Evolutionary conservation across 2,888 invertebrate species (phyloP), one percentile per base, ranked within the genome.

Genomic region (Orthonevra nobilis): DNA sequence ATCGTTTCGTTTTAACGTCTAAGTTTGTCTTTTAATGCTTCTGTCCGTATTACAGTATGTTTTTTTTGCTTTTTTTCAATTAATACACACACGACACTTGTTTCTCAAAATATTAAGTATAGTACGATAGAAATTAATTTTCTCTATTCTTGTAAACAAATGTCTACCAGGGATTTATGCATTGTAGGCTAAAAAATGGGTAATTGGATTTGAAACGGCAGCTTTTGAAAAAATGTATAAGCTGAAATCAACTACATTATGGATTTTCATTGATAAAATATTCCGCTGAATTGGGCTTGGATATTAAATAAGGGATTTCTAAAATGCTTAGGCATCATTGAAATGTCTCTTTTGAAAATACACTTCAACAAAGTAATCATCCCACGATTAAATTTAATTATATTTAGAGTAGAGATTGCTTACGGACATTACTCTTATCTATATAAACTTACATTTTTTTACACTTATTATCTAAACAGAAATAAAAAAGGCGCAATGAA

Each of bases 401-500:
- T 48, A 63, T 42, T 60, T 66, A 61, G 26, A 73, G 61, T 61
- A 72, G 52, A 68, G 61, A 79, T 73, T 73, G 61, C 73, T 73
- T 79, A 56, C 50, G 66, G 73, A 73, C 79, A 63, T 50, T 42
- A 73, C 68, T 61, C 68, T 56, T 48, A 48, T 17, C 14, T 44
- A 44, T 42, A 54, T 54, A 60, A 36, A 46, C 54, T 32, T 58
- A 36, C 46, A 28, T 82, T 28, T 42, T 64, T 46, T 68, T 68
- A 63, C 68, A 73, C 81, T 81, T 81, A 81, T 10, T 63, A 32
- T 9, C 81, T 85, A 83, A 84, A 83, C 83, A 83, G 52, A 81
- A 81, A 79, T 73, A 79, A 74, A 83, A 86, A 87, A 87, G 87
- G 87, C 87, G 87, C 87, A 86, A 85, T 85, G 85, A 83, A 86